Base-by-base conservation (phyloP, 2,797 vertebrate species). In the Bradypodion ventrale region DNA sequence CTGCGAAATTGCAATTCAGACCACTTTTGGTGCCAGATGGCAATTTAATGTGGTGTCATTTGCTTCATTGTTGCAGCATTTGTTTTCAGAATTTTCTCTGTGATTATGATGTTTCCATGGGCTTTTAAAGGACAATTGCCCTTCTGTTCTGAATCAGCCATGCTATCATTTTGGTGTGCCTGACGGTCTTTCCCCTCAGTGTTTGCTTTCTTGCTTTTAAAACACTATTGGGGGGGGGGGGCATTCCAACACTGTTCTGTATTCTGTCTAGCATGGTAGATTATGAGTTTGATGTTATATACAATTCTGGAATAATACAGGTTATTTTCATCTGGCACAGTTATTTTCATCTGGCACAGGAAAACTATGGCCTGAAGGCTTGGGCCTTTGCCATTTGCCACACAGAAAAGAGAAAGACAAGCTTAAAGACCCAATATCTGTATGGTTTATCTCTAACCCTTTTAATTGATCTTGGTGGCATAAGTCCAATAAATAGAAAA, bases 401-500 rank as follows among this genome's bases (percentile, higher is more conserved):
- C 72, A 85, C 2, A 37, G 52, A 59, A 85, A 37, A 83, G 81
- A n/a, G 83, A n/a, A 80, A 15, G 79, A 90, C 46, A 86, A 89
- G 75, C 78, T 44, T 16, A 49, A 60, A 65, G 89, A 68, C 13
- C 27, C 49, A 16, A 75, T 49, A 62, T 9, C 25, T 62, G 73
- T 59, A 75, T 69, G 79, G 27, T 78, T 81, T 70, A 59, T 76
- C 69, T 78, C 60, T 82, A 86, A 88, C 62, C n/a, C 68, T 19
- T 63, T 88, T 84, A 75, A 73, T 88, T 83, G 72, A 75, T 89
- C n/a, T 62, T 87, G 68, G 85, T 87, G 73, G 42, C 27, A 37
- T 37, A 56, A 59, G 74, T 7, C 76, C 16, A 56, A 19, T 7
- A 49, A 83, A 1, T 3, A 16, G 80, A 86, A 90, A 90, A 25